Base-by-base conservation (phyloP, 2,888 invertebrate species). In the Drosophila acutilabella region DNA sequence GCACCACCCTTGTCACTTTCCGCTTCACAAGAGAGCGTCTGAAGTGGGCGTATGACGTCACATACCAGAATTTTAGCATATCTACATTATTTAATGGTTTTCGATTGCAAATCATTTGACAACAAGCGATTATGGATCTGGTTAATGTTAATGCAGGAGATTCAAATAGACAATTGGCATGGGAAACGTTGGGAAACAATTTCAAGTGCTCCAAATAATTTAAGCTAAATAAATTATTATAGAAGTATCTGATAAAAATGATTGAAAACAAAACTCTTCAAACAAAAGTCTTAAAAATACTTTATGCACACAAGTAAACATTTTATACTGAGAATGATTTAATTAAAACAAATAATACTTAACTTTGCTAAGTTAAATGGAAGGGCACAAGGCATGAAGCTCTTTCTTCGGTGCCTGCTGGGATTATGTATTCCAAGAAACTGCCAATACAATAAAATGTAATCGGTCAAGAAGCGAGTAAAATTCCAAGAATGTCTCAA, bases 71-170 rank as follows among this genome's bases (percentile, higher is more conserved):
- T 57, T 40, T 53, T 53, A 44, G 38, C 45, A 59, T 23, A n/a
- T 47, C 44, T 60, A 47, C 51, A 52, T 52, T 45, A 52, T 57
- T 58, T 58, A 50, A 58, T 50, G 57, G 48, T n/a, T 30, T 44
- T 51, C 45, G 30, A 41, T 45, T 38, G 50, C 41, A 61, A 61
- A 61, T 40, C 38, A 53, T 30, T 44, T 53, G 20, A 44, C 38
- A 18, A 52, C 36, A 45, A 23, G 13, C 11, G 2, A 26, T 16
- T 6, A 6, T 30, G n/a, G 13, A 8, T 42, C 30, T 42, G 53
- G 8, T 18, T 30, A 42, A 42, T 51, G 38, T 36, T 36, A 40
- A 36, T 5, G 23, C 2, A 30, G 14, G n/a, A 23, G 14, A 40
- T 23, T 20, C 14, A 36, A 36, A 8, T 30, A 30, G 30, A 30